phyloP scores from a whole-genome alignment of 30 jellyfish, hydroid and myxozoan genomes.

The Pelagia noctiluca region DNA sequence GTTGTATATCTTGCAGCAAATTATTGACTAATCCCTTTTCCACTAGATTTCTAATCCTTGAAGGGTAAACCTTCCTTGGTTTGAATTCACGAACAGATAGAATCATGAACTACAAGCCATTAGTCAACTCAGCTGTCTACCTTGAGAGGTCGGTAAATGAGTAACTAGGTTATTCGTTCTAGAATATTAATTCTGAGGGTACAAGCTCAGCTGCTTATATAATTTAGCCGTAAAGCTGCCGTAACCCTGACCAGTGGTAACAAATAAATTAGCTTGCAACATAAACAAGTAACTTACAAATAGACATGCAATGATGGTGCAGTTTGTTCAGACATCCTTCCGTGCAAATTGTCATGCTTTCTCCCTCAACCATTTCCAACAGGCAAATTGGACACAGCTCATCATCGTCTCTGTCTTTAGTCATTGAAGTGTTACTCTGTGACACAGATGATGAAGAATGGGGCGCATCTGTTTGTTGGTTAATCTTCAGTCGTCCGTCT shows the following conservation, averaged over 20 bases:
- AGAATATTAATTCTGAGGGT: too few species aligned
- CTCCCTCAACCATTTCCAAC: constrained; percentile 97
- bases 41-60: too few species aligned
- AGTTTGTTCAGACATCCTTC: constrained; percentile 94
- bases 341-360: constrained; percentile 94
- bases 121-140: too few species aligned
- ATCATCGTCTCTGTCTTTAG: constrained; percentile 85
- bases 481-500: constrained; percentile 36
- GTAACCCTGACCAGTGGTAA: neutral
- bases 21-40: too few species aligned
- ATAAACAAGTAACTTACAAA: constrained; percentile 90
- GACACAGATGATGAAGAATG: constrained; percentile 20
- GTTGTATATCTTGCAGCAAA: too few species aligned
- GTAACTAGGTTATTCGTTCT: too few species aligned
- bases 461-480: constrained; percentile 23
- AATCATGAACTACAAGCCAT: too few species aligned
- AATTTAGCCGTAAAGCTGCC: too few species aligned
- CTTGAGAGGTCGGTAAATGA: too few species aligned
- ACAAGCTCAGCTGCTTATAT: too few species aligned
- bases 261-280: neutral
- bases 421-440: constrained; percentile 17
- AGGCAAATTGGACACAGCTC: constrained; percentile 95
- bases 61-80: too few species aligned
- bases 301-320: constrained; percentile 99
- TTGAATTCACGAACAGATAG: too few species aligned